Conservation (phyloP, 2,888 invertebrate species). For the Branchinecta sandiegonensis region DNA sequence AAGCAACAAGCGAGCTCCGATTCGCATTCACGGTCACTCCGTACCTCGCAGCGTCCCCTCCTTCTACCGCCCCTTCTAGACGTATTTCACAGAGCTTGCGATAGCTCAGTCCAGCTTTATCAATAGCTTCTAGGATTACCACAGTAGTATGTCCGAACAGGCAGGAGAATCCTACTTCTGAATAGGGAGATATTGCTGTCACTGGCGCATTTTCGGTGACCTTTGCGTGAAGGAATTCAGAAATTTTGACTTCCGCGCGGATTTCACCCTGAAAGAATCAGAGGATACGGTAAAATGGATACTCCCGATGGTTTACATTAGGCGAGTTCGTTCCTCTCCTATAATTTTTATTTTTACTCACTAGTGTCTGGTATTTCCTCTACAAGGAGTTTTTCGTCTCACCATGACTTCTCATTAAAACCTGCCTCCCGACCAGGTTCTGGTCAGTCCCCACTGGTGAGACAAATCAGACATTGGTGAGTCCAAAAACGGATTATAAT, state of each 20-base stretch:
- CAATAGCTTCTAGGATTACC: constrained; percentile 8
- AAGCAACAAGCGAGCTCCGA: background rate
- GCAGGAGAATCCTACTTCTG: constrained; percentile 5
- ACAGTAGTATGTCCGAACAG: background rate
- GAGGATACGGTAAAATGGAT: background rate
- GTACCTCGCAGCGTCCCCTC: background rate
- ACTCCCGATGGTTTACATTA: no score
- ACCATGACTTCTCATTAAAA: no score
- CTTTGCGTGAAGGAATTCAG: background rate
- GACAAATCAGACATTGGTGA: no score
- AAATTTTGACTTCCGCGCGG: background rate
- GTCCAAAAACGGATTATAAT: no score
- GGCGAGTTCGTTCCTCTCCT: no score
- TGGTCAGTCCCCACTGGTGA: no score
- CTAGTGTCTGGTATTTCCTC: no score
- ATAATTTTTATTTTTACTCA: no score
- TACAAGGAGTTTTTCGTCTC: no score
- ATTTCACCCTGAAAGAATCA: background rate
- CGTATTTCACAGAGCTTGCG: constrained; percentile 10
- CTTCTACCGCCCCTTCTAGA: background rate
- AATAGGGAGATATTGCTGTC: constrained; percentile 12
- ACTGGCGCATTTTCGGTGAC: background rate
- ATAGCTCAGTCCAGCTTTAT: constrained; percentile 13
- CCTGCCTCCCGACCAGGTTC: no score
- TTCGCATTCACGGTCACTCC: background rate